Base-by-base conservation (phyloP, 2,888 invertebrate species). In the Andrena bicolor region DNA sequence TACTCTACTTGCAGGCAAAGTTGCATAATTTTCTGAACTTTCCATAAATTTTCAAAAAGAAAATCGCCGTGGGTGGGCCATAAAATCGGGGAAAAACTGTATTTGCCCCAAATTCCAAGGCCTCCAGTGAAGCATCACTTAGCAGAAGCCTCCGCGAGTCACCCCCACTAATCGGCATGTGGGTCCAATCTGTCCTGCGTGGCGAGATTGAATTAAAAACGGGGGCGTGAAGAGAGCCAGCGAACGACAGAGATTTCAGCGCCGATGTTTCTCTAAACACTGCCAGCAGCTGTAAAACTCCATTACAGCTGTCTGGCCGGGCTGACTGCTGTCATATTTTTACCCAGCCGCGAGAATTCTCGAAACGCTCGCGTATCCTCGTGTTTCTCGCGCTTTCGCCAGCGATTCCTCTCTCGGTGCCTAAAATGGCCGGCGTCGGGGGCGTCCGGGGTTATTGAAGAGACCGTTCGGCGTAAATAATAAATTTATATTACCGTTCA, bases 401-500 rank as follows among this genome's bases (percentile, higher is more conserved):
- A 10, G 20, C 10, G 20, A 51, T 51, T 6, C 35, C 2, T 0
- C 23, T n/a, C 7, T 8, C n/a, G 49, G 28, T 5, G 20, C 48
- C 51, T 65, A 73, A 66, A 20, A 41, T 16, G 56, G 58, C 7
- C 30, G 23, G 30, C 35, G 56, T 56, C 23, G 4, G 4, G 56
- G 23, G 20, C 53, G 23, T 56, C n/a, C 2, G 23, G 28, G 58
- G 30, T 1, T 4, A 53, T 13, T 20, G 5, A 58, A 3, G 1
- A 70, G 2, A 26, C 26, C 2, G 0, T 60, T 49, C 13, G 28
- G 10, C 23, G 23, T 86, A 79, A 75, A 76, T 61, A 82, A 82
- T 75, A 71, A 74, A 60, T 75, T 78, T 80, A 71, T 70, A 41
- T 66, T 76, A 78, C 76, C 69, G 53, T 85, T 76, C 70, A 78